Evolutionary conservation across 2,113 vertebrate genomes (phyloP).

Genomic region (Halcyon malimbica): DNA sequence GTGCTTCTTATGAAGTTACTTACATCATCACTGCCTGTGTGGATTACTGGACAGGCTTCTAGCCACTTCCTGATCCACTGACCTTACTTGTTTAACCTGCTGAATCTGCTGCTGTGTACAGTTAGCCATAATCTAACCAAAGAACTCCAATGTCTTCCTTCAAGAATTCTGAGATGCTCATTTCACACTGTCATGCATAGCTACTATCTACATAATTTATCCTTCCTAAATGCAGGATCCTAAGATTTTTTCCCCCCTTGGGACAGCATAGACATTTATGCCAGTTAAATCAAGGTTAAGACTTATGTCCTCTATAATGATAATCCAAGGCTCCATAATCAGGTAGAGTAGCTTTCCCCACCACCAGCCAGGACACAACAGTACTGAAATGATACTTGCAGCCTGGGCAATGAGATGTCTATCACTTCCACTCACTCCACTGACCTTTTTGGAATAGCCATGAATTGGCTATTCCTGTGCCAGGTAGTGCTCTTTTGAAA

Average conservation of each 20-base stretch:
- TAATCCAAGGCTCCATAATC: background rate
- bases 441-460: background rate
- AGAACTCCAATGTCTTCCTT: background rate
- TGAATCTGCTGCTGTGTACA: background rate
- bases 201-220: background rate
- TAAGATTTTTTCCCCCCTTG: background rate
- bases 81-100: background rate
- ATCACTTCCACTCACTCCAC: background rate
- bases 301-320: background rate
- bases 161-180: background rate
- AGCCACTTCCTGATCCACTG: background rate
- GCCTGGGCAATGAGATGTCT: background rate
- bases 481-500: background rate
- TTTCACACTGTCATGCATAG: background rate
- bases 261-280: background rate
- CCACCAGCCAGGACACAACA: background rate
- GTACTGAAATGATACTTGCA: background rate
- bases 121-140: background rate
- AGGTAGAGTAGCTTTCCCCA: background rate
- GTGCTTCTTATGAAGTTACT: background rate
- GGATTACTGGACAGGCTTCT: background rate
- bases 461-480: background rate
- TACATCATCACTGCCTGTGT: background rate
- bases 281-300: background rate
- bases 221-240: background rate